Evolutionary conservation across 2,797 vertebrate genomes (phyloP).

Genomic region (Schizothorax lantsangensis): DNA sequence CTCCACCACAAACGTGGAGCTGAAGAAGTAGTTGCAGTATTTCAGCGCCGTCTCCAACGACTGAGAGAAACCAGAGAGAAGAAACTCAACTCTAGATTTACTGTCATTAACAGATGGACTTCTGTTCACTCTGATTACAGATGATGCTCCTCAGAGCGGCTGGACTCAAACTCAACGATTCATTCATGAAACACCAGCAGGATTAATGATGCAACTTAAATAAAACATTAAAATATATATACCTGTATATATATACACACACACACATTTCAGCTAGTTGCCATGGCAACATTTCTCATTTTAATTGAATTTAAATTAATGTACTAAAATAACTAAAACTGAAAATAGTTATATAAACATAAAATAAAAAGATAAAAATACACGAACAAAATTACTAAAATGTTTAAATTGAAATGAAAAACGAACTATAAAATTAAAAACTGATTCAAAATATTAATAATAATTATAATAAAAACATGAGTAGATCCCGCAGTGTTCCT

Average conservation of each 20-base stretch:
- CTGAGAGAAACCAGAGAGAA: conserved; percentile 67
- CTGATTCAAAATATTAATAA: too few relatives aligned
- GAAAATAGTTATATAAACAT: not conserved
- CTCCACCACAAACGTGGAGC: conserved; percentile 93
- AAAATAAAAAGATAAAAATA: too few relatives aligned
- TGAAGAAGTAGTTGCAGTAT: conserved; percentile 98
- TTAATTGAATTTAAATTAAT: not conserved
- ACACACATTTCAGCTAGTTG: too few relatives aligned
- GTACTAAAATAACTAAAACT: not conserved
- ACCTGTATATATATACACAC: too few relatives aligned
- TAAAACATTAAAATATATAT: too few relatives aligned
- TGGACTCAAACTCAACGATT: not conserved
- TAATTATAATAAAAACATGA: too few relatives aligned
- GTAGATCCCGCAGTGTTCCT: too few relatives aligned
- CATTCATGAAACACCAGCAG: not conserved
- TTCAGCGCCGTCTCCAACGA: conserved; percentile 91
- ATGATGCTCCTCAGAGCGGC: not conserved
- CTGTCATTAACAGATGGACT: not conserved
- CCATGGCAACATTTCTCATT: not conserved
- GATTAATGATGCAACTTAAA: not conserved
- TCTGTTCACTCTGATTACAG: not conserved
- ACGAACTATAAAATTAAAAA: too few relatives aligned
- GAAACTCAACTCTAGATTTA: not conserved
- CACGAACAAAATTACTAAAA: too few relatives aligned
- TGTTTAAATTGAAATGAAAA: too few relatives aligned